Base-by-base conservation (phyloP, 1,140 invertebrate genomes). In the Melipona quadrifasciata region DNA sequence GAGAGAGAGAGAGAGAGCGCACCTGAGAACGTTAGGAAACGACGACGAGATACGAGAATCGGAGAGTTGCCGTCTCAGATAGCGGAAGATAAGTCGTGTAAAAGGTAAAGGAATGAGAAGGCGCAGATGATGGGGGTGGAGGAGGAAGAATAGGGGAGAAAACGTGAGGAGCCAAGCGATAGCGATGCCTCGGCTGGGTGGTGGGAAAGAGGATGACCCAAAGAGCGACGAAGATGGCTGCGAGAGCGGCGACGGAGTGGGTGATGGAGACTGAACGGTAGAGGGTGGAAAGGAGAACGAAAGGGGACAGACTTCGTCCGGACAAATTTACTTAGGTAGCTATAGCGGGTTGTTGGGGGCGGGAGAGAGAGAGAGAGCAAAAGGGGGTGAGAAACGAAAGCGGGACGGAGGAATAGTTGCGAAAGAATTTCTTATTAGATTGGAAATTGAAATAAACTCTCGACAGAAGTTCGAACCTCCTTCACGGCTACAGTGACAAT, bases 391-490 rank as follows among this genome's bases (percentile, higher is more conserved):
- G 58, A 67, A 73, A 17, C 75, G 64, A 31, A 83, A 39, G 65
- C 24, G 71, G 86, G 74, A 86, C 87, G 89, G 86, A 89, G 84
- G 87, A 92, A 92, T 91, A 92, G 91, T 92, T 87, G 90, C 86
- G 90, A 91, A 92, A 90, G 91, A 92, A 92, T 92, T 92, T 92
- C 91, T 92, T 92, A 92, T 92, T 92, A 92, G 89, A 92, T 92
- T 90, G 90, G 91, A 90, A 92, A 92, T 92, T 92, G 88, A 92
- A 92, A 92, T 92, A 90, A 89, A 90, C 86, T 86, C 84, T 58
- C 57, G 80, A 83, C 86, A 85, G 87, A 78, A 80, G 67, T 27
- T 77, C 31, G 53, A 80, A 19, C 8, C 47, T 70, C 31, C 57
- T 58, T 64, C 76, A 53, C 64, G 65, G 72, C 58, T 85, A 85